Evolutionary conservation across 92 coral and sea anemone species (phyloP).

Genomic region (Parazoanthus swiftii): DNA sequence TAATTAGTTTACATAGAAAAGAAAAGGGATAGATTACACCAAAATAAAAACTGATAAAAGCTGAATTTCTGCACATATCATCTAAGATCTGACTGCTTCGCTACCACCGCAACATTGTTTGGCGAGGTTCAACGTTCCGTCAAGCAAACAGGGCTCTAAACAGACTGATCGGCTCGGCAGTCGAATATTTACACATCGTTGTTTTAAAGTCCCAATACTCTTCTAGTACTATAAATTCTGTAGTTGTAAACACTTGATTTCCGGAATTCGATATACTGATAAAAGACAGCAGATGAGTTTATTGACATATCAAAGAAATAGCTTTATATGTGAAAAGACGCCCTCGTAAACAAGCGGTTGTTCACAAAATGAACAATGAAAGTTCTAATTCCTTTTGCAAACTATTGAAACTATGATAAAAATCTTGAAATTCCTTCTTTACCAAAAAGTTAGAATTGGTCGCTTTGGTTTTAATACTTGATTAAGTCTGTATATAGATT

Average conservation of each 20-base stretch:
- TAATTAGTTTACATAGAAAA: slow-evolving; percentile 37
- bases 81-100: background rate
- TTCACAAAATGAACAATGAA: slow-evolving; percentile 36
- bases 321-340: slow-evolving; percentile 22
- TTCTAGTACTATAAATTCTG: slow-evolving; percentile 25
- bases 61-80: background rate
- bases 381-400: slow-evolving; percentile 35
- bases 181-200: slow-evolving; percentile 16
- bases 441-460: background rate
- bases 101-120: too few species aligned
- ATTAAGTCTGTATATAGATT: background rate
- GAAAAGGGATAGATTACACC: slow-evolving; percentile 22
- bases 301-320: slow-evolving; percentile 41
- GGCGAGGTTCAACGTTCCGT: background rate
- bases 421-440: slow-evolving; percentile 7
- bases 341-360: slow-evolving; percentile 19
- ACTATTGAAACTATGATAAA: slow-evolving; percentile 42
- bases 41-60: slow-evolving; percentile 2
- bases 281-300: slow-evolving; percentile 34
- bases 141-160: background rate
- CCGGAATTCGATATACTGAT: slow-evolving; percentile 40
- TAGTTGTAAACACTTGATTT: slow-evolving; percentile 44
- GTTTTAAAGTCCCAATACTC: slow-evolving; percentile 34
- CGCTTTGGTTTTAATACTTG: background rate
- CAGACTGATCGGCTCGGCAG: background rate